phyloP scores from a whole-genome alignment of 2,113 vertebrate genomes.

The Poeciliopsis prolifica region DNA sequence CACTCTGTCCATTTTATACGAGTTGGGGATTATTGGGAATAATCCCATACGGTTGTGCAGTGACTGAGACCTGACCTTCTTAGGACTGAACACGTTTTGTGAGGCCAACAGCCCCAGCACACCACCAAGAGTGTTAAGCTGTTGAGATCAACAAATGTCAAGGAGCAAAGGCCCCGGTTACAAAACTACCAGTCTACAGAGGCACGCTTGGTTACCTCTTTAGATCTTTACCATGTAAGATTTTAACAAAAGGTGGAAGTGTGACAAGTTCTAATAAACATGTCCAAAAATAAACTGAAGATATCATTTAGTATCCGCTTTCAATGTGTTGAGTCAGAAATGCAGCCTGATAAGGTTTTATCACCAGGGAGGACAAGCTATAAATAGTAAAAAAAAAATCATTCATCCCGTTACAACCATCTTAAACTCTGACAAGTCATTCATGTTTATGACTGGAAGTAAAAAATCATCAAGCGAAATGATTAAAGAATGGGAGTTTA shows the following conservation, averaged over 20 bases:
- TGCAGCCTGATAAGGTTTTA: neutral
- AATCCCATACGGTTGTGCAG: slow-evolving; percentile 85
- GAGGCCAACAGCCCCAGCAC: slow-evolving; percentile 13
- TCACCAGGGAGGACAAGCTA: neutral
- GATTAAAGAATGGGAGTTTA: neutral
- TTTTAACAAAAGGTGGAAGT: neutral
- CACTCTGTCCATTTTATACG: slow-evolving; percentile 89
- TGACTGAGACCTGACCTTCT: slow-evolving; percentile 67
- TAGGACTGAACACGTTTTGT: slow-evolving; percentile 29
- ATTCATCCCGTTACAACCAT: neutral
- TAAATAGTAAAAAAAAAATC: neutral
- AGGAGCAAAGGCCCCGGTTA: neutral
- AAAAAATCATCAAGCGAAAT: neutral
- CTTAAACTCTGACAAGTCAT: neutral
- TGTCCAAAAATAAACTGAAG: too few relatives aligned
- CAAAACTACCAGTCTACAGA: neutral
- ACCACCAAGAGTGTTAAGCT: slow-evolving; percentile 24
- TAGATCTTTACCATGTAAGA: neutral
- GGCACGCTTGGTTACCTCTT: slow-evolving; percentile 11
- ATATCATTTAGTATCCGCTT: too few relatives aligned
- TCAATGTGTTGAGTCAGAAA: neutral
- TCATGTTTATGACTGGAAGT: neutral
- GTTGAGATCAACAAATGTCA: slow-evolving; percentile 18
- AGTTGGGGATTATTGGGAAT: slow-evolving; percentile 93
- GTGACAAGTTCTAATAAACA: neutral